Base-by-base conservation (phyloP, 2,113 vertebrate species). In the Elephas maximus region DNA sequence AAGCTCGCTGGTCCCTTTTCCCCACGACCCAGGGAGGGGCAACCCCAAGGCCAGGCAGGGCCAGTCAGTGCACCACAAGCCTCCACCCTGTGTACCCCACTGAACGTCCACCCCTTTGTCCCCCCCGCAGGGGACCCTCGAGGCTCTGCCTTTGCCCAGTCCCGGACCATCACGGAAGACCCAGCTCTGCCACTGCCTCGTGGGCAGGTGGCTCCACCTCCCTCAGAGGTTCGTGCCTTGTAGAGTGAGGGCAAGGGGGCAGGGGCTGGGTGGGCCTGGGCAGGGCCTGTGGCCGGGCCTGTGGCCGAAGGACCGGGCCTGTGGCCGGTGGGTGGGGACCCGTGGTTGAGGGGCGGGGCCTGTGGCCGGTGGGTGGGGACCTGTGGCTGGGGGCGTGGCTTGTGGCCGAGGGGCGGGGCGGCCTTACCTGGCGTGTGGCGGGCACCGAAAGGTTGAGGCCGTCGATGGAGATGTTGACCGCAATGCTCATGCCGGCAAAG, bases 401-500 rank as follows among this genome's bases (percentile, higher is more conserved):
- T 6, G 30, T 6, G 26, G 45, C 48, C 48, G 53, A 2, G 0
- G 0, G 0, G 3, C 41, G 17, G 48, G 6, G 0, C 0, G 1
- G n/a, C 48, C 97, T 48, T 86, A 99, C 99, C 99, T 99, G 99
- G 51, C 99, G 98, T 0, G 99, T 99, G 88, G 99, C 99, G 0
- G 99, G 99, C 88, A 99, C 99, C 6, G 99, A 99, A 87, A 99
- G 99, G 97, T 99, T 99, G 41, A 99, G 99, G 12, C 99, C 99
- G 0, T 99, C 99, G 0, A 99, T 98, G 0, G 99, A 99, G 98
- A 99, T 99, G 97, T 99, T 99, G 90, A 99, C 98, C 0, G 99
- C 98, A 0, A 99, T 99, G 97, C 98, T 99, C 99, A 99, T 99
- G 89, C 99, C 99, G 0, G 99, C 99, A 0, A 99, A 99, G 57